Evolutionary conservation across 2,113 vertebrate genomes (phyloP), one percentile per base, ranked within the genome.

Genomic region (Rallus limicola): DNA sequence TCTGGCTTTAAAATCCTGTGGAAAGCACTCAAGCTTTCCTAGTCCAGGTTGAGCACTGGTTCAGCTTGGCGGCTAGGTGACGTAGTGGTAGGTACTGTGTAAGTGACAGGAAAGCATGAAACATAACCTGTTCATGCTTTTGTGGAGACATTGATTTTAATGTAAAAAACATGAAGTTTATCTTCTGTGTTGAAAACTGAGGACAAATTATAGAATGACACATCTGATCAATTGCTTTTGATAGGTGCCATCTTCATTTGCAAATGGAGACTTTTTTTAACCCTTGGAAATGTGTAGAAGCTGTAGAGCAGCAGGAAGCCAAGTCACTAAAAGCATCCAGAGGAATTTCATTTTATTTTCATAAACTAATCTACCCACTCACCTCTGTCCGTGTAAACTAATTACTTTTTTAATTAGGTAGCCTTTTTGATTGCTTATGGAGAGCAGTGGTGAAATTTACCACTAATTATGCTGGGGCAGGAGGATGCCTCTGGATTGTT

Each of bases 401-500:
- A 96, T 97, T 97, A 96, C 88, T 94, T 95, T 95, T 92, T 95
- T 82, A 96, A 97, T 96, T 96, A 97, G 87, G 82, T 90, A 94
- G 90, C 77, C 77, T 93, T 95, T 96, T 94, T 95, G 95, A 95
- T 96, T 95, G 90, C 95, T 93, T 96, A 81, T 92, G 77, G 92
- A 96, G 88, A 91, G 83, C 95, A 93, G 88, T 94, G 92, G 80
- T 88, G 77, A 91, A 94, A 94, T 96, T 88, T 95, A 75, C 65
- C 40, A 82, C 86, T 96, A 95, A 95, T 97, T 96, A 94, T 93
- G 36, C 46, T 84, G 86, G 76, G 90, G 92, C 93, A 95, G 77
- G 56, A 93, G 80, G 58, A 71, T 16, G 88, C 62, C 74, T 93
- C 92, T 84, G 93, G 88, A 94, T 92, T 95, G 86, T 87, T 90